Evolutionary conservation across 35 echinoderm and acorn worm genomes (phyloP).

Genomic region (Lytechinus pictus): DNA sequence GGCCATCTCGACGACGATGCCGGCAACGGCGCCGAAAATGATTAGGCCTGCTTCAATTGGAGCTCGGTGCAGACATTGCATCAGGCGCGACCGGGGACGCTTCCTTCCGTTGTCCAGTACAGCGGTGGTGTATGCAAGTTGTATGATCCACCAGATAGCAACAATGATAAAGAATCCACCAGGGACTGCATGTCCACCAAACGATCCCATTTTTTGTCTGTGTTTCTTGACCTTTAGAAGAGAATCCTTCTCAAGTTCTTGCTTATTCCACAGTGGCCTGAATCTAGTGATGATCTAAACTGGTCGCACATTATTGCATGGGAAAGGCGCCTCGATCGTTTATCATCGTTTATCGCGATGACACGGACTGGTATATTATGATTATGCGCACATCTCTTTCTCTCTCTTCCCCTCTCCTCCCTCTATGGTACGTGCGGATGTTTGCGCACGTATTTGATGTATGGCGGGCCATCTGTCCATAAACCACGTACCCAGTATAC

Average conservation of each 20-base stretch:
- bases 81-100: constrained; percentile 51
- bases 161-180: constrained; percentile 89
- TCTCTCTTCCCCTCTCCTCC: too few species aligned
- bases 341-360: background rate
- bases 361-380: too few species aligned
- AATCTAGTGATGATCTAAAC: background rate
- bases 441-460: too few species aligned
- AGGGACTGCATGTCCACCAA: constrained; percentile 86
- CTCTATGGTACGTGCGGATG: too few species aligned
- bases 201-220: constrained; percentile 79
- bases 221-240: too few species aligned
- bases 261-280: background rate
- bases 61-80: constrained; percentile 60
- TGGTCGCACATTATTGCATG: too few species aligned
- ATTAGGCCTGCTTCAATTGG: constrained; percentile 78
- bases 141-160: constrained; percentile 91
- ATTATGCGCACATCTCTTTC: too few species aligned
- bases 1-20: constrained; percentile 79
- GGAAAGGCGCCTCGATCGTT: background rate
- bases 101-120: constrained; percentile 71
- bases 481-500: too few species aligned
- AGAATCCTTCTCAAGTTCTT: background rate
- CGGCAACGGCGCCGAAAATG: constrained; percentile 61
- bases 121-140: constrained; percentile 72
- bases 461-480: too few species aligned